A percentile compares a stretch with the other conserved stretches of the same genome.
Conservation (phyloP, 2,113 vertebrate species). For the Gallinago paraguaiae region DNA sequence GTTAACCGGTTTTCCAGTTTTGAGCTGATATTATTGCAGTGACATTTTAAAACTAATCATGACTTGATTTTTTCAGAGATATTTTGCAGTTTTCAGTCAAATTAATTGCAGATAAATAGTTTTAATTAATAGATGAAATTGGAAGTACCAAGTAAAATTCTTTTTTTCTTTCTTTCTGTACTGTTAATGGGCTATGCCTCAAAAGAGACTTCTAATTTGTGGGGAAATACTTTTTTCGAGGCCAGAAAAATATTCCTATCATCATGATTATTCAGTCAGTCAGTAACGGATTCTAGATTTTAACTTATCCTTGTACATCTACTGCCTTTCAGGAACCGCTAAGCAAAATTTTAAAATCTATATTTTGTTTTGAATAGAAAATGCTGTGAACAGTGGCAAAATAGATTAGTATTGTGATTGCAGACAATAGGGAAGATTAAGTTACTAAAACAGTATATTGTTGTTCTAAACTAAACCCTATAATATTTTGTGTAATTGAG, state of each 20-base stretch:
- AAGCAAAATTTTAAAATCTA: conserved; percentile 50
- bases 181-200: conserved; percentile 3
- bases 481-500: conserved; percentile 75
- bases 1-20: neutral
- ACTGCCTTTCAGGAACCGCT: conserved; percentile 35
- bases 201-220: conserved; percentile 14
- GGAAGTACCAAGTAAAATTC: neutral
- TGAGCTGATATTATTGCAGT: neutral
- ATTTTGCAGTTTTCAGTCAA: neutral
- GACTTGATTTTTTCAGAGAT: conserved; percentile 6
- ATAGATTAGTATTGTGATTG: conserved; percentile 49
- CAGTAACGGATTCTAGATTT: neutral
- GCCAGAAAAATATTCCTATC: conserved; percentile 9
- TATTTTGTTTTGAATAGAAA: conserved; percentile 51
- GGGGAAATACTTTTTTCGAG: conserved; percentile 24
- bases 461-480: conserved; percentile 70
- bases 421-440: conserved; percentile 65
- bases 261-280: neutral
- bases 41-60: neutral
- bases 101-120: conserved; percentile 3
- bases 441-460: conserved; percentile 60
- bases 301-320: conserved; percentile 38
- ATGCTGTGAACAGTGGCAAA: conserved; percentile 25
- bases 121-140: conserved; percentile 18
- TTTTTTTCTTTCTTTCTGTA: neutral